Evolutionary conservation across 2,888 invertebrate species (phyloP).

Genomic region (Crocallis elinguaria): DNA sequence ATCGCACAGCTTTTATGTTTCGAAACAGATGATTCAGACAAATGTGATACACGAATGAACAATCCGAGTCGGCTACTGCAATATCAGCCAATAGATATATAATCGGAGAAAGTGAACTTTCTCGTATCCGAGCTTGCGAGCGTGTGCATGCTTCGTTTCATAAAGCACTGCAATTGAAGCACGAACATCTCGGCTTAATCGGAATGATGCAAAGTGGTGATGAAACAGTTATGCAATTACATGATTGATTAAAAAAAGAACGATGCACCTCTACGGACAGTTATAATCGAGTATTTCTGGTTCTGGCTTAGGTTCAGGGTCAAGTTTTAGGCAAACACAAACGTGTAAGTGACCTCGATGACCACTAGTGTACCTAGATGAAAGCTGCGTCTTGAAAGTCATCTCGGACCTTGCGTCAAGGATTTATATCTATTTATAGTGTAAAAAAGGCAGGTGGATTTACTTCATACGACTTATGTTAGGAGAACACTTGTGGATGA

Average conservation of each 20-base stretch:
- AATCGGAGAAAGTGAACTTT: slow-evolving; percentile 73
- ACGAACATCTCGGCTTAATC: slow-evolving; percentile 14
- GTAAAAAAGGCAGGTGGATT: not conserved
- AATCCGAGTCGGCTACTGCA: slow-evolving; percentile 31
- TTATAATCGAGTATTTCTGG: slow-evolving; percentile 35
- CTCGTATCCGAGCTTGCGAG: slow-evolving; percentile 57
- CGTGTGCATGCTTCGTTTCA: slow-evolving; percentile 41
- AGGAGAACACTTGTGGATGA: not conserved
- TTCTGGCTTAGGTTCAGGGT: slow-evolving; percentile 33
- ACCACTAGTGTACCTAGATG: slow-evolving; percentile 5
- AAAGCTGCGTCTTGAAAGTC: slow-evolving; percentile 10
- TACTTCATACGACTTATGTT: not conserved
- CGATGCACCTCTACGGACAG: slow-evolving; percentile 17
- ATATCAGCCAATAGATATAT: slow-evolving; percentile 44
- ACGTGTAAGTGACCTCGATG: slow-evolving; percentile 29
- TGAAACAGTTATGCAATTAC: slow-evolving; percentile 33
- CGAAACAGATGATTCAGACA: slow-evolving; percentile 33
- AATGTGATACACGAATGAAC: slow-evolving; percentile 31
- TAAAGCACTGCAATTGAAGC: slow-evolving; percentile 35
- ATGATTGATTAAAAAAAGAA: slow-evolving; percentile 23
- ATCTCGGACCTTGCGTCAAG: slow-evolving; percentile 10
- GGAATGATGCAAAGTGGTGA: slow-evolving; percentile 27
- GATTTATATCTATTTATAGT: slow-evolving; percentile 1
- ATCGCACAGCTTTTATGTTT: slow-evolving; percentile 23
- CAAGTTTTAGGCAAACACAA: slow-evolving; percentile 29